Conservation (phyloP, 1,140 invertebrate species). For the Drosophila funebris region DNA sequence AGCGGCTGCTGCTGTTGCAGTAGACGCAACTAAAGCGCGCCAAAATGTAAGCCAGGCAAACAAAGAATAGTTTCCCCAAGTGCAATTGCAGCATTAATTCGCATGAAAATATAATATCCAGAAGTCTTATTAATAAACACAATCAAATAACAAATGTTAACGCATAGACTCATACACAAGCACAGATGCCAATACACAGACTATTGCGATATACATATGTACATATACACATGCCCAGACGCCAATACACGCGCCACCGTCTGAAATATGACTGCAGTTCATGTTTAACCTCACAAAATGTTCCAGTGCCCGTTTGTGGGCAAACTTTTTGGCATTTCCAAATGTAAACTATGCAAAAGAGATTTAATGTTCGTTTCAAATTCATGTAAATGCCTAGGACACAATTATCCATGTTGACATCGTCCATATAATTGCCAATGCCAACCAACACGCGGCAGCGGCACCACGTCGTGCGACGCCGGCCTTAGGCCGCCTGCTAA, state of each 20-base stretch:
- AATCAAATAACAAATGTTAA: constrained; percentile 21
- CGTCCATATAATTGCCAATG: background rate
- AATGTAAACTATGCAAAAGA: constrained; percentile 27
- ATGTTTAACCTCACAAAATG: constrained; percentile 61
- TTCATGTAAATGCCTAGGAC: background rate
- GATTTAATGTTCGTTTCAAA: background rate
- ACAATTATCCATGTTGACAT: background rate
- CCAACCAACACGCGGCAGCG: constrained; percentile 25
- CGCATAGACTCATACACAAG: background rate
- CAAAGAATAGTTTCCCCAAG: constrained; percentile 1
- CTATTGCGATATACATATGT: constrained; percentile 6
- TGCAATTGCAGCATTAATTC: constrained; percentile 9
- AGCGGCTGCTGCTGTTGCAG: constrained; percentile 6
- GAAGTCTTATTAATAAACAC: constrained; percentile 31
- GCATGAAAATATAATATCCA: constrained; percentile 10
- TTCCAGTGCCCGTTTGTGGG: background rate
- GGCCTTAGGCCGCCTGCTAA: constrained; percentile 6
- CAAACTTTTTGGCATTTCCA: background rate
- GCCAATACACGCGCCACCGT: constrained; percentile 53
- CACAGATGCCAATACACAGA: too few relatives aligned
- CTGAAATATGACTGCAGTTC: constrained; percentile 60
- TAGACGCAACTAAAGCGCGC: constrained; percentile 49
- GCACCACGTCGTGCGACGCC: constrained; percentile 36
- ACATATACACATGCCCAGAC: constrained; percentile 13
- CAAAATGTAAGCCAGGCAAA: constrained; percentile 34